A percentile compares a stretch with the other conserved stretches of the same genome.
Evolutionary conservation across 2,888 invertebrate genomes (phyloP).

Genomic region (Cheilosia vernalis): DNA sequence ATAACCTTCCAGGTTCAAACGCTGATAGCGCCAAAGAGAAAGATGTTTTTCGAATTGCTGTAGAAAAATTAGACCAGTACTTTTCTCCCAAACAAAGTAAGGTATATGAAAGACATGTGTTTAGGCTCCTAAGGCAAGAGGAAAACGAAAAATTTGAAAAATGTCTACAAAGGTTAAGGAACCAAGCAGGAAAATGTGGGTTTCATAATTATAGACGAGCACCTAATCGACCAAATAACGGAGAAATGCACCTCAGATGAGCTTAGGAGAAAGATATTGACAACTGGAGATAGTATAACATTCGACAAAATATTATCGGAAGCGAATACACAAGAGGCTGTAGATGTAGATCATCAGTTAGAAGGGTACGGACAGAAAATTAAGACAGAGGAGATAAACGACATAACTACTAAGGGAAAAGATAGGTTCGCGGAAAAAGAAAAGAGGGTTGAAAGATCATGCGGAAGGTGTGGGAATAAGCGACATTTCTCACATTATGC

Average conservation of each 20-base stretch:
- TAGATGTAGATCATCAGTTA: constrained; percentile 14
- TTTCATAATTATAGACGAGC: constrained; percentile 23
- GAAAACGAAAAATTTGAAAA: constrained; percentile 25
- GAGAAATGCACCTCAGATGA: constrained; percentile 22
- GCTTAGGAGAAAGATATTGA: constrained; percentile 35
- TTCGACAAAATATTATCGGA: constrained; percentile 21
- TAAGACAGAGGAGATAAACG: neutral
- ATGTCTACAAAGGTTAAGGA: neutral
- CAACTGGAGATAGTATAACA: constrained; percentile 35
- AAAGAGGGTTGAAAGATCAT: too few species aligned
- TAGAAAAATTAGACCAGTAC: constrained; percentile 8
- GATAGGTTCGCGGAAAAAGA: neutral
- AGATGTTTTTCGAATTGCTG: constrained; percentile 11
- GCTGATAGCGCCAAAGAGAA: constrained; percentile 6
- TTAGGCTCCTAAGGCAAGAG: constrained; percentile 30
- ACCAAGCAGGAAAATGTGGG: constrained; percentile 15
- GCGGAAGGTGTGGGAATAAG: too few species aligned
- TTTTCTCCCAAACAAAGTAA: constrained; percentile 30
- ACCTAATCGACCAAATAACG: constrained; percentile 23
- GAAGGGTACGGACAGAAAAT: constrained; percentile 28
- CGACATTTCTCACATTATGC: too few species aligned
- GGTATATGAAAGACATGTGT: constrained; percentile 27
- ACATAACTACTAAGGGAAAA: neutral
- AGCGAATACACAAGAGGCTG: constrained; percentile 28
- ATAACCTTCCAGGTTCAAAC: constrained; percentile 29